Percentiles rank a stretch among this genome's conserved stretches.
Conservation (phyloP, 2,888 invertebrate species). For the Chrysolina americana region DNA sequence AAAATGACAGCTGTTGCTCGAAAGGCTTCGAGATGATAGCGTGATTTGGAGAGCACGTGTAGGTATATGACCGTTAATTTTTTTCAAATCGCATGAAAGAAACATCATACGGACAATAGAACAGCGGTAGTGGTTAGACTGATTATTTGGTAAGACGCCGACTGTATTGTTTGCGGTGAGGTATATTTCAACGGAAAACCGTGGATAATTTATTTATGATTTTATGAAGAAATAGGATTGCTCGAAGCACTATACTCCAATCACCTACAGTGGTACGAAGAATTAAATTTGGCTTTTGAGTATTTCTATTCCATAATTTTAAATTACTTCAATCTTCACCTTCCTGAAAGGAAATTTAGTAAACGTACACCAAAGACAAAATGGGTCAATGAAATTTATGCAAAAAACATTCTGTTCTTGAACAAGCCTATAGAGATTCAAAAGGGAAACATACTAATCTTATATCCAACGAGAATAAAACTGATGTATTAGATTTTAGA, state of each 20-base stretch:
- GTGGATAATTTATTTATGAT: not conserved
- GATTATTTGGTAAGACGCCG: not conserved
- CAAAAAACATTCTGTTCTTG: no score
- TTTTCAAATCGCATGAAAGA: conserved; percentile 1
- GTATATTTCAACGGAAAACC: not conserved
- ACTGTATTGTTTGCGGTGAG: conserved; percentile 11
- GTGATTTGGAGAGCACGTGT: conserved; percentile 33
- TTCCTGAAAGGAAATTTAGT: no score
- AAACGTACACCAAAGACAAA: no score
- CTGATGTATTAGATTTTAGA: no score
- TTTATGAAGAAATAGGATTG: not conserved
- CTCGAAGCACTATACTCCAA: not conserved
- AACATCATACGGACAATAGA: conserved; percentile 11
- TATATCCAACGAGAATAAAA: no score
- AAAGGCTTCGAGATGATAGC: conserved; percentile 26
- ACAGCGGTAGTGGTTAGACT: not conserved
- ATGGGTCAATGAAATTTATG: no score
- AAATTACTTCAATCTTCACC: no score
- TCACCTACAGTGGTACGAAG: no score
- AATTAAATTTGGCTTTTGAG: no score
- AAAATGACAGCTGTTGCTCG: conserved; percentile 33
- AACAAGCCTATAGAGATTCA: no score
- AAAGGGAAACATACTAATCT: no score
- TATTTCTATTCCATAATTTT: no score
- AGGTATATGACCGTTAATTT: conserved; percentile 19